Evolutionary conservation across 2,797 vertebrate genomes (phyloP), one percentile per base, ranked within the genome.

Genomic region (Sylvilagus floridanus): DNA sequence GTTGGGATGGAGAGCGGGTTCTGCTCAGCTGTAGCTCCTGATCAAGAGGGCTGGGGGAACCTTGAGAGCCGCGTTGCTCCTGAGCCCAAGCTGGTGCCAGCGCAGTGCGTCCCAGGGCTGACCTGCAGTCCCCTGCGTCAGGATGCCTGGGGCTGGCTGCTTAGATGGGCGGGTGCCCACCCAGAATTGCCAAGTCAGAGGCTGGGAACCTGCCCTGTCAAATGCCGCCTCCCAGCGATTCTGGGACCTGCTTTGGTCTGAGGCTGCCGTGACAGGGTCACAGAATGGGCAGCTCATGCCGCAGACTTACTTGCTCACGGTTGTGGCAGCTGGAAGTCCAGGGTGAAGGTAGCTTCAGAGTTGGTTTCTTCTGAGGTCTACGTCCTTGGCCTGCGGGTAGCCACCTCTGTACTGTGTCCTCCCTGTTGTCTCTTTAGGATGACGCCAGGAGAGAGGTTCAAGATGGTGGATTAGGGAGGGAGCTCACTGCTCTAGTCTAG

Each of bases 1-100:
- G 1, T 47, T 47, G 42, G 42, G 42, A 8, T 47, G 42, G 42
- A 47, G 7, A 47, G 8, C 1, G 9, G 42, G 42, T 0, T 3
- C 62, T 4, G 22, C 3, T 35, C 5, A 1, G 3, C 2, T 3
- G 24, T 24, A 22, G 35, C 4, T 65, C 6, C 1, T 0, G 35
- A 7, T 32, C 21, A 12, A 0, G 8, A 5, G 35, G 42, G 4
- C n/a, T 0, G 1, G 1, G 4, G 0, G 3, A 42, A 21, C 35
- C 4, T 4, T 0, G 50, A 54, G 50, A 52, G 17, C n/a, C 0
- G 50, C 0, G 12, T 62, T 57, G 22, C 37, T 22, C 1, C 0
- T 68, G 2, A 16, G 0, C 63, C 28, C 0, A 16, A 0, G 26
- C 47, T 62, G 22, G 22, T 16, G 50, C n/a, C 17, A 4, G 63